A percentile compares a stretch with the other conserved stretches of the same genome.
Evolutionary conservation across 2,797 vertebrate species (phyloP).

Genomic region (Harpagifer antarcticus): DNA sequence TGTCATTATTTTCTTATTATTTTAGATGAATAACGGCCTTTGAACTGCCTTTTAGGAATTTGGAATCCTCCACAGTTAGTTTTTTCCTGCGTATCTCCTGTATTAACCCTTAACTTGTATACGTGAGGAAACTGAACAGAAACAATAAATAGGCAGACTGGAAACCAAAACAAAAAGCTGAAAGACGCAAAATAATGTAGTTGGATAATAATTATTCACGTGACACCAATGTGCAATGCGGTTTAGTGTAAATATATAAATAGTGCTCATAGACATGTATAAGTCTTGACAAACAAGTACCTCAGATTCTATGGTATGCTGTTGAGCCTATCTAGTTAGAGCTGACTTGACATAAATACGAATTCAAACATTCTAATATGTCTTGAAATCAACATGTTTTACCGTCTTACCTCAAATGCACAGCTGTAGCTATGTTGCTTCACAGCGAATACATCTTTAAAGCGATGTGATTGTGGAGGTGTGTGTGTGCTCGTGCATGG

Average conservation of each 20-base stretch:
- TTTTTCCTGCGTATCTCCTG: too few relatives aligned
- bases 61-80: too few relatives aligned
- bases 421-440: conserved; percentile 11
- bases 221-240: too few relatives aligned
- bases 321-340: background rate
- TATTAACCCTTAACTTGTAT: too few relatives aligned
- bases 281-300: background rate
- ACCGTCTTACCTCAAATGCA: background rate
- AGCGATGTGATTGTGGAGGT: background rate
- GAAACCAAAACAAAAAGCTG: too few relatives aligned
- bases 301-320: background rate
- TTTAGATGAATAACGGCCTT: too few relatives aligned
- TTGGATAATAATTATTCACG: too few relatives aligned
- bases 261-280: background rate
- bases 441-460: background rate
- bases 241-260: background rate
- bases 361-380: conserved; percentile 6
- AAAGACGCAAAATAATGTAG: too few relatives aligned
- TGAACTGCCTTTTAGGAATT: too few relatives aligned
- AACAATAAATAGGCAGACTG: too few relatives aligned
- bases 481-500: conserved; percentile 7
- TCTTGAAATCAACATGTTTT: conserved; percentile 12
- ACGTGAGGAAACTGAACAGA: too few relatives aligned
- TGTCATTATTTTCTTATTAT: too few relatives aligned
- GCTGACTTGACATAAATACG: background rate